A percentile compares a stretch with the other conserved stretches of the same genome.
Conservation (phyloP, 2,113 vertebrate species). For the Formicarius rufipectus region DNA sequence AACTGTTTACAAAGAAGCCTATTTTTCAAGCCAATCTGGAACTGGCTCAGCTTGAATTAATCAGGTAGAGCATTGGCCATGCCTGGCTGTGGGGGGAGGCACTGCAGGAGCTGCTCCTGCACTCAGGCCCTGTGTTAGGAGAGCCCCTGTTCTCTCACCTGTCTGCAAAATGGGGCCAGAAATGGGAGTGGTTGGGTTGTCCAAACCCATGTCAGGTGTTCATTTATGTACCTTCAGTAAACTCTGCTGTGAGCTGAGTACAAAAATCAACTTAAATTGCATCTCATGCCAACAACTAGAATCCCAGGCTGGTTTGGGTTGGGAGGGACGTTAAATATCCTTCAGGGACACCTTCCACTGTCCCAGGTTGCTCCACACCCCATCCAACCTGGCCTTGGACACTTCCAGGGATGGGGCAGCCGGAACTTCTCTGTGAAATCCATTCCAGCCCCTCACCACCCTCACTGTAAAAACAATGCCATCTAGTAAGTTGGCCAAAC, state of each 20-base stretch:
- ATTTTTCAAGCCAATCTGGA: constrained; percentile 99
- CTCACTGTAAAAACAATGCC: background rate
- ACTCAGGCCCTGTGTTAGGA: background rate
- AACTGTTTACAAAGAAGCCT: constrained; percentile 97
- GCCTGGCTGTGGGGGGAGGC: constrained; percentile 26
- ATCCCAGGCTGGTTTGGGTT: background rate
- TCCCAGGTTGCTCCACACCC: background rate
- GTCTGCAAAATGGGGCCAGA: background rate
- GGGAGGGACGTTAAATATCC: background rate
- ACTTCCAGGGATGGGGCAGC: background rate
- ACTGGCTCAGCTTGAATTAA: constrained; percentile 95
- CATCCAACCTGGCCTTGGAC: accelerated
- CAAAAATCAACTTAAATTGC: background rate
- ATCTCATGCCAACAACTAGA: accelerated
- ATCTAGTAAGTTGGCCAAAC: accelerated
- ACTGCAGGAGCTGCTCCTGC: constrained; percentile 5
- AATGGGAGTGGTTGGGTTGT: background rate
- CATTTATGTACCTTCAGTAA: background rate
- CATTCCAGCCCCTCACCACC: background rate
- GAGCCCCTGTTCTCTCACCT: background rate
- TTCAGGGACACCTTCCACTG: background rate
- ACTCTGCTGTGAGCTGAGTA: background rate
- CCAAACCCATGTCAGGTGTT: accelerated
- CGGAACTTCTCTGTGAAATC: background rate
- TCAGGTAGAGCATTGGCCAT: constrained; percentile 82